These are phyloP conservation scores for Temnothorax longispinosus DNA, from an alignment of 1,140 invertebrate genomes.

Conservation along the genomic window DNA sequence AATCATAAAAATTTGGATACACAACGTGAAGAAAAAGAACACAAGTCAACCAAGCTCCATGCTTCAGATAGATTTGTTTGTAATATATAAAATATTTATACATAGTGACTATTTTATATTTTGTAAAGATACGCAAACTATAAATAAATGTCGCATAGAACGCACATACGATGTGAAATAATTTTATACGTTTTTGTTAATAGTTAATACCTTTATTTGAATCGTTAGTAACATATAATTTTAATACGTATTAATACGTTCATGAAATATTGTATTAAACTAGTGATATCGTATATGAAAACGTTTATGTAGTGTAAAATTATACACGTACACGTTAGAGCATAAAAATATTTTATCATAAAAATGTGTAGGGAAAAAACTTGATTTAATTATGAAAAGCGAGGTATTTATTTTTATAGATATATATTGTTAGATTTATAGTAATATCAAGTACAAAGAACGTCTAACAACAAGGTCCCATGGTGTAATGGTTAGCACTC, in stretches of 20 bases:
- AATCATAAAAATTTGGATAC: neutral
- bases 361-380: neutral
- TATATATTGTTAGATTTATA: neutral
- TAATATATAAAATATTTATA: slow-evolving; percentile 3
- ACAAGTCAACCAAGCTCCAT: neutral
- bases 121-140: neutral
- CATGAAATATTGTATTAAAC: neutral
- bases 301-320: neutral
- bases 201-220: neutral
- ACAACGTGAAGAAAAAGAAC: neutral
- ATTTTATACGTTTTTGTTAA: slow-evolving; percentile 6
- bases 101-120: neutral
- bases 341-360: too few species aligned
- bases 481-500: slow-evolving; percentile 83
- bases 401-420: neutral
- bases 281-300: neutral
- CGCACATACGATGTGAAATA: neutral
- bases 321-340: neutral
- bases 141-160: slow-evolving; percentile 4
- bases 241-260: neutral
- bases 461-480: slow-evolving; percentile 46
- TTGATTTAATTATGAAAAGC: neutral
- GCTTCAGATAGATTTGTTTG: neutral
- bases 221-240: neutral
- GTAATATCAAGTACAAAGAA: neutral